Percentiles rank a stretch among this genome's conserved stretches.
Conservation (phyloP, 2,797 vertebrate species). For the Artibeus jamaicensis region DNA sequence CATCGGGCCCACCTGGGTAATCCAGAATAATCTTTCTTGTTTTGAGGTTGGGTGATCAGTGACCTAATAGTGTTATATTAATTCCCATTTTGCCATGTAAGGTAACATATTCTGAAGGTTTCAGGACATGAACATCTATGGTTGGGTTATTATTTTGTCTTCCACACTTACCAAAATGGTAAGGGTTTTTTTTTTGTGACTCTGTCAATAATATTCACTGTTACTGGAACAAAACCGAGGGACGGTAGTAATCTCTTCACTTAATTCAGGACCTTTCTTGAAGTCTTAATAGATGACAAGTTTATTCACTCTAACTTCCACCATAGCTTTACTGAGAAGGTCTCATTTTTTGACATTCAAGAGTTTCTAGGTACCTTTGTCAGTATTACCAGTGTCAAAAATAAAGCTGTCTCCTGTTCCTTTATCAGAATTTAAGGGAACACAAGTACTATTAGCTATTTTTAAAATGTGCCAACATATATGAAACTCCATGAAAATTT, state of each 20-base stretch:
- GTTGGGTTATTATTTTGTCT: not conserved
- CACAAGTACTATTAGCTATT: not conserved
- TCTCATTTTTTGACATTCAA: not conserved
- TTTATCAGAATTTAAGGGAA: slow-evolving; percentile 26
- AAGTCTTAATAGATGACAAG: not conserved
- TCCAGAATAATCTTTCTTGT: not conserved
- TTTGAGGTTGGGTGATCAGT: not conserved
- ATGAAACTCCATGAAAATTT: not conserved
- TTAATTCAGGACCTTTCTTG: slow-evolving; percentile 29
- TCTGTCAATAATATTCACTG: not conserved
- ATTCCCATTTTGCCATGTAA: not conserved
- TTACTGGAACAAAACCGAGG: not conserved
- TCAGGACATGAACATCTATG: not conserved
- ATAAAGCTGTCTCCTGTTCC: not conserved
- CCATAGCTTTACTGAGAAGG: not conserved
- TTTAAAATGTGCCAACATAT: not conserved
- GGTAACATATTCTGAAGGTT: not conserved
- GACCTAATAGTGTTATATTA: slow-evolving; percentile 17
- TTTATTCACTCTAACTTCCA: slow-evolving; percentile 17
- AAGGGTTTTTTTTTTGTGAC: not conserved
- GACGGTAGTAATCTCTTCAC: not conserved
- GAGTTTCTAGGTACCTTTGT: not conserved
- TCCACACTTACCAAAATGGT: not conserved
- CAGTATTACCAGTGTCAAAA: not conserved
- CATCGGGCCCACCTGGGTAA: not conserved